These are phyloP conservation scores for Hippocampus zosterae DNA, from an alignment of 2,113 vertebrate genomes.

Conservation along the genomic window DNA sequence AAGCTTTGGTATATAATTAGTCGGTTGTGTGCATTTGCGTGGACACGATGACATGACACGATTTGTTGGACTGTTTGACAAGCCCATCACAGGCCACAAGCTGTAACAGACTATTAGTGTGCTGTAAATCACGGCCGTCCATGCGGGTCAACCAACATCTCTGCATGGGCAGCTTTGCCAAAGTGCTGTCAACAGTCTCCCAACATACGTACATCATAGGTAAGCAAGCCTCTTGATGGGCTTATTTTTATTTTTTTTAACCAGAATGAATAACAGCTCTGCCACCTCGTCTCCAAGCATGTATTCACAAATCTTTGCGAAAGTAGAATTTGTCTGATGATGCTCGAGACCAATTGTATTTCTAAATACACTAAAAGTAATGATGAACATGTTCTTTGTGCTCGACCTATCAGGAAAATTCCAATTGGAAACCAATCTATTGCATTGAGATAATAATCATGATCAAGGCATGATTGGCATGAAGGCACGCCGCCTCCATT, in stretches of 20 bases:
- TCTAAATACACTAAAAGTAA: neutral
- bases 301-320: neutral
- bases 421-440: neutral
- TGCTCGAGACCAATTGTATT: neutral
- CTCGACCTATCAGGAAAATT: neutral
- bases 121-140: neutral
- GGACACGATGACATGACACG: conserved; percentile 1
- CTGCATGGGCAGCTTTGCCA: neutral
- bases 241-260: no score
- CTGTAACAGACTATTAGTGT: neutral
- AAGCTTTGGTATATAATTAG: conserved; percentile 58
- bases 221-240: no score
- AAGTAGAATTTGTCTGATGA: neutral
- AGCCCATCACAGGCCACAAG: neutral
- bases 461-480: no score
- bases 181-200: no score
- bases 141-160: neutral
- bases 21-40: conserved; percentile 28
- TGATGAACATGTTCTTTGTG: neutral
- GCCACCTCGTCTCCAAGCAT: no score
- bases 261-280: no score
- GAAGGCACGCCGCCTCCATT: neutral
- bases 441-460: neutral
- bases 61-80: conserved; percentile 21
- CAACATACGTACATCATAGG: no score